phyloP scores from a whole-genome alignment of 92 coral and sea anemone species.

The Zoanthus sansibaricus region DNA sequence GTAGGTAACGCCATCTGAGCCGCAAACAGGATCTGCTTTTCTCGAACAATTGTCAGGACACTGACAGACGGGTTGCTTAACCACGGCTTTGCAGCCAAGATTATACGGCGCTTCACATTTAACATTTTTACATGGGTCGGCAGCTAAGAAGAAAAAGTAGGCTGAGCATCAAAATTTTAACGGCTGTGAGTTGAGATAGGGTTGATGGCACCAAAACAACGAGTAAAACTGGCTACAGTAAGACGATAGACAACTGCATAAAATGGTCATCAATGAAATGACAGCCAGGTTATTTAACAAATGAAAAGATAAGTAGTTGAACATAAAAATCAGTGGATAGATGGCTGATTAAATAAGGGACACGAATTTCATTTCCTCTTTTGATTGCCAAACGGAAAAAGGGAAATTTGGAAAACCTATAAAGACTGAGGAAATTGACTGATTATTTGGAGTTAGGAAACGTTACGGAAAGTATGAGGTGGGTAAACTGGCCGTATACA shows the following conservation, averaged over 20 bases:
- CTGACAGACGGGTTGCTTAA: constrained; percentile 16
- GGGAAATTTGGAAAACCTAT: background rate
- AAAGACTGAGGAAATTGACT: too few species aligned
- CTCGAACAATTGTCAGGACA: constrained; percentile 42
- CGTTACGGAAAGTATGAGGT: too few species aligned
- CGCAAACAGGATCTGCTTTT: constrained; percentile 35
- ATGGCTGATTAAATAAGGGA: background rate
- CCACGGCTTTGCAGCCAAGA: background rate
- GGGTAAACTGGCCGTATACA: too few species aligned
- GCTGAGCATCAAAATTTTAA: background rate
- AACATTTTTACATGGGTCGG: background rate
- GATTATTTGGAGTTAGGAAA: too few species aligned
- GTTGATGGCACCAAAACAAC: background rate
- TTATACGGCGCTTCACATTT: background rate
- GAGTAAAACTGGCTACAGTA: background rate
- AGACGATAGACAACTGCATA: background rate
- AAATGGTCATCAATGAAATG: background rate
- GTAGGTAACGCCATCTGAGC: constrained; percentile 49
- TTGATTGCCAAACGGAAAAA: background rate
- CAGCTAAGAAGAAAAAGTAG: background rate
- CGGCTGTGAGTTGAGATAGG: background rate
- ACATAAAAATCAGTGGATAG: background rate
- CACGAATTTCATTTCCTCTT: background rate
- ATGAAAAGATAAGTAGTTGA: background rate
- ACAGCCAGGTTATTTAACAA: background rate